Evolutionary conservation across 2,888 invertebrate species (phyloP).

Genomic region (Diplazon laetatorius): DNA sequence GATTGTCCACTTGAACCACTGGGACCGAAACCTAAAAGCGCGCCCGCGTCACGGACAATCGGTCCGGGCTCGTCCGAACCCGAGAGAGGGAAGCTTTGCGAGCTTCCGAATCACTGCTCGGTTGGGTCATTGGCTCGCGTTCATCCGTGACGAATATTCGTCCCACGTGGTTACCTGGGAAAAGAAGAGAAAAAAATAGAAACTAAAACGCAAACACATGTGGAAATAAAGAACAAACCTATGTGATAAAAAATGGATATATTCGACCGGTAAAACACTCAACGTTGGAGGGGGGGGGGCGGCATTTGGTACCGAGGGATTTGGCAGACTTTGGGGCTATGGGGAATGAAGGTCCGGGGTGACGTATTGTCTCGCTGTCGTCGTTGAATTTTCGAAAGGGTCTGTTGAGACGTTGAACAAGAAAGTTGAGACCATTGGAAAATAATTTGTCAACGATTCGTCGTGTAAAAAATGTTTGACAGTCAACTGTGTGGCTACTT

Average conservation of each 20-base stretch:
- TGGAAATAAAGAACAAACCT: conserved; percentile 3
- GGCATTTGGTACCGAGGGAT: not conserved
- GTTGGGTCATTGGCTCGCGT: conserved; percentile 31
- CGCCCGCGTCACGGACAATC: conserved; percentile 55
- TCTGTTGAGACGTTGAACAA: not conserved
- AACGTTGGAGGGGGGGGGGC: too few species aligned
- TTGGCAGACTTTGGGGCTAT: not conserved
- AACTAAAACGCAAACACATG: not conserved
- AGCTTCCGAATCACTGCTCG: conserved; percentile 47
- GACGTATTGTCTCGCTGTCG: not conserved
- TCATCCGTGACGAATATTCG: conserved; percentile 45
- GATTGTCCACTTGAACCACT: conserved; percentile 7
- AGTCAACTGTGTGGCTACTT: too few species aligned
- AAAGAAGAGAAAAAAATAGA: not conserved
- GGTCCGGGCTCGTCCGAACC: conserved; percentile 23
- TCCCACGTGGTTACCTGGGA: conserved; percentile 40
- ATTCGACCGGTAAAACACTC: not conserved
- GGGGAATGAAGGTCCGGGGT: not conserved
- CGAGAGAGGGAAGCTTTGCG: conserved; percentile 13
- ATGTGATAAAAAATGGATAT: conserved; percentile 7
- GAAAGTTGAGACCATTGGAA: too few species aligned
- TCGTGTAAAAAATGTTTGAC: too few species aligned
- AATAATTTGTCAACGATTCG: too few species aligned
- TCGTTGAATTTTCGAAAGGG: not conserved
- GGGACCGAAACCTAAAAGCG: conserved; percentile 49